phyloP scores from a whole-genome alignment of 1,140 invertebrate species.

The Drosophila nannoptera region DNA sequence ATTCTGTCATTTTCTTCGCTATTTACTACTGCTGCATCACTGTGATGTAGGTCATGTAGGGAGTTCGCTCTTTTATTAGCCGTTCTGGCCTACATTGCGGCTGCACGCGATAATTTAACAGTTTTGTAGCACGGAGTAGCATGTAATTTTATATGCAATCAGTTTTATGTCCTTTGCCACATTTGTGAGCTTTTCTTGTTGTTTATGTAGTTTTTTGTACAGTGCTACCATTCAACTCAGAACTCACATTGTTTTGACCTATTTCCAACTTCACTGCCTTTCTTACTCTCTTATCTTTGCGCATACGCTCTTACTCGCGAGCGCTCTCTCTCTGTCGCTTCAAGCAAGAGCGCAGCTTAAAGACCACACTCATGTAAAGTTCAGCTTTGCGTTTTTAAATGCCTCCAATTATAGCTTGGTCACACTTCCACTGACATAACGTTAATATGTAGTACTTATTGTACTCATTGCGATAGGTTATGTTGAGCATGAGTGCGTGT shows the following conservation, averaged over 20 bases:
- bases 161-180: conserved; percentile 30
- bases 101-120: conserved; percentile 57
- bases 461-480: no score
- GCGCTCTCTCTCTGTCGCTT: background rate
- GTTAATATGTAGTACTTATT: no score
- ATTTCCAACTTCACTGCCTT: background rate
- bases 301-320: conserved; percentile 9
- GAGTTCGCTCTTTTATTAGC: conserved; percentile 64
- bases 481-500: no score
- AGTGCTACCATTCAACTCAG: conserved; percentile 11
- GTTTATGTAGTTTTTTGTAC: conserved; percentile 13
- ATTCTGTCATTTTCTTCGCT: conserved; percentile 24
- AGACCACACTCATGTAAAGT: conserved; percentile 46
- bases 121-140: conserved; percentile 1
- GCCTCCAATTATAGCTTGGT: no score
- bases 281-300: conserved; percentile 29
- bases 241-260: conserved; percentile 27
- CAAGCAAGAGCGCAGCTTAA: conserved; percentile 9
- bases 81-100: conserved; percentile 45
- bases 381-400: conserved; percentile 15
- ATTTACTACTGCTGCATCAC: background rate
- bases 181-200: conserved; percentile 18
- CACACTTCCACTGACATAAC: background rate
- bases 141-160: conserved; percentile 26
- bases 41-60: conserved; percentile 63